Evolutionary conservation across 2,113 vertebrate species (phyloP).

Genomic region (Mionectes macconnelli): DNA sequence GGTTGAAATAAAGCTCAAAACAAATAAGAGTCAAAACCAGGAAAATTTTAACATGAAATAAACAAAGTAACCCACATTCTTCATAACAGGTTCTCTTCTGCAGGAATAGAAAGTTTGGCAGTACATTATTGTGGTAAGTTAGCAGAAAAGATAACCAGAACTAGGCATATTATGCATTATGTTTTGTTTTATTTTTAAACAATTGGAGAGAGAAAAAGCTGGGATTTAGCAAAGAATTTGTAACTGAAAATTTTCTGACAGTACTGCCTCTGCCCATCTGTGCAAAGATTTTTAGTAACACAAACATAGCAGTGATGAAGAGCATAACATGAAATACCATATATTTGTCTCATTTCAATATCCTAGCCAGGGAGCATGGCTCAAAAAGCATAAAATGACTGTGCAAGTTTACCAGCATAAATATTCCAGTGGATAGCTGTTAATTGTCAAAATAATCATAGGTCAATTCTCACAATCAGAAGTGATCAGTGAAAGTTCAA

Average conservation of each 20-base stretch:
- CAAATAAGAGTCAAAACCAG: not conserved
- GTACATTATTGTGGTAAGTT: not conserved
- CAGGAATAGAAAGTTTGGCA: not conserved
- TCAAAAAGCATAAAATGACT: constrained; percentile 32
- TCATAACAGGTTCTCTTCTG: not conserved
- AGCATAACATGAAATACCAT: constrained; percentile 34
- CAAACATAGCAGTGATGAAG: constrained; percentile 40
- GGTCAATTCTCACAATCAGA: not conserved
- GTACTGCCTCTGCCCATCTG: constrained; percentile 61
- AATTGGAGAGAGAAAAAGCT: constrained; percentile 46
- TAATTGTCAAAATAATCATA: not conserved
- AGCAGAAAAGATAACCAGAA: not conserved
- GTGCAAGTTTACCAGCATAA: constrained; percentile 1
- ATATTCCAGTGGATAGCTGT: not conserved
- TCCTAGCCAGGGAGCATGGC: not conserved
- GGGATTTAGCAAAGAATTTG: constrained; percentile 48
- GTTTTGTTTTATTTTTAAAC: constrained; percentile 65
- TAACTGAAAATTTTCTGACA: constrained; percentile 60
- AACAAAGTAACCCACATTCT: not conserved
- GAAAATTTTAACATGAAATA: not conserved
- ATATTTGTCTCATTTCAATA: constrained; percentile 4
- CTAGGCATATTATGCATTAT: constrained; percentile 4
- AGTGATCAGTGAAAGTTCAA: not conserved
- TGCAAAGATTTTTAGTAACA: constrained; percentile 51
- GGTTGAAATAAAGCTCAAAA: not conserved